Evolutionary conservation across 2,797 vertebrate genomes (phyloP), one percentile per base, ranked within the genome.

Genomic region (Xenops minutus): DNA sequence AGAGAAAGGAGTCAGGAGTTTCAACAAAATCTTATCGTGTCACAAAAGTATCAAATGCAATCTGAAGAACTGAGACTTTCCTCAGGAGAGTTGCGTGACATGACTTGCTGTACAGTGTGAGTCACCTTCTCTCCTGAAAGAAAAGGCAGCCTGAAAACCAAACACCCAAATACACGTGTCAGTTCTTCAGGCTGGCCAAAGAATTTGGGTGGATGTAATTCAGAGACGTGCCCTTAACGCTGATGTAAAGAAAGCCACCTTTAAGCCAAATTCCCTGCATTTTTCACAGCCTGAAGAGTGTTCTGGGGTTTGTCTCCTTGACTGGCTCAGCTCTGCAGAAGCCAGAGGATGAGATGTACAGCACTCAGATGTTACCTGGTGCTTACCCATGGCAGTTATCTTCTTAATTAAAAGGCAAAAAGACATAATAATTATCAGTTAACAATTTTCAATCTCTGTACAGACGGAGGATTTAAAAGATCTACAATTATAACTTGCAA

Each of bases 351-450:
- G 39, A 89, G 67, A 72, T 34, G 14, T n/a, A 27, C 27, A 82
- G 62, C 21, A 14, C 30, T 54, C 64, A 78, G 30, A 56, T 79
- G 44, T 68, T 91, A 55, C 81, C 85, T 94, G 82, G 76, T 4
- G 34, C 77, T 81, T 92, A 81, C 67, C 77, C 54, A 14, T 88
- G 66, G 78, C 91, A 93, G 93, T 77, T 95, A 94, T 69, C 88
- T 94, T 96, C 83, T 95, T 96, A 97, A 97, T 97, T 97, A 97
- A 93, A 93, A 92, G 66, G 78, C 88, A 81, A 94, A 95, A 93
- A 94, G 96, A 96, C 91, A 93, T 83, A 39, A 78, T 97, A 97
- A 97, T 97, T 97, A 93, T 84, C 69, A 61, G 90, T 85, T 97
- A 97, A 97, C 69, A 86, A 95, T 94, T 95, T 96, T 96, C 96